Base-by-base conservation (phyloP, 2,113 vertebrate genomes). In the Ciconia maguari region DNA sequence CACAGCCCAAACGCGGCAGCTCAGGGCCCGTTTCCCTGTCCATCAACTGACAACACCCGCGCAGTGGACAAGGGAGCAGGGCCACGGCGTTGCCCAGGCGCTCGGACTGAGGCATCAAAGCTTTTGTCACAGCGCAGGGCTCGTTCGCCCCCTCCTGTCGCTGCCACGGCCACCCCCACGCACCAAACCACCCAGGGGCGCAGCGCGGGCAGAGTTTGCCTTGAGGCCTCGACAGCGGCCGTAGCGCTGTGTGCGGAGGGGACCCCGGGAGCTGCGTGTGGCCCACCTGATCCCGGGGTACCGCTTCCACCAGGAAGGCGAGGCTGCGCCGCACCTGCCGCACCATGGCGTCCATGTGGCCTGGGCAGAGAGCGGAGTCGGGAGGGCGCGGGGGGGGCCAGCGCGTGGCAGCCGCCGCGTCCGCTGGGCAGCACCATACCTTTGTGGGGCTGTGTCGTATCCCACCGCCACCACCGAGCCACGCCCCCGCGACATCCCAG, bases 291-390 rank as follows among this genome's bases (percentile, higher is more conserved):
- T 99, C 68, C 97, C 27, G 2, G 99, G 96, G 87, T 99, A 99
- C 57, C 34, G 98, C 94, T 98, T 98, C 92, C 74, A 97, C 91
- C 38, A 99, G 93, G 24, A 98, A 99, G 7, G 90, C 97, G 1
- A 99, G 69, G 76, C 99, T 99, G 64, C 83, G 98, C 75, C 98
- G 97, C 48, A 99, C 98, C 95, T 99, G 99, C 57, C 97, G 98
- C n/a, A 99, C 98, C 98, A 99, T 99, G 91, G 96, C 20, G 24
- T 99, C 99, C 98, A 99, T 98, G 89, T 98, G 97, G 49, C 99
- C 99, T 99, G 80, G 32, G 57, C 25, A 55, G 38, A 85, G n/a
- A 29, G 29, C 57, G 72, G 20, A 25, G 48, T 36, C 11, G 9
- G 30, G 25, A 38, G 55, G 22, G 38, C 1, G 1, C 62, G 0